Base-by-base conservation (phyloP, 2,888 invertebrate genomes). In the Meganola albula region DNA sequence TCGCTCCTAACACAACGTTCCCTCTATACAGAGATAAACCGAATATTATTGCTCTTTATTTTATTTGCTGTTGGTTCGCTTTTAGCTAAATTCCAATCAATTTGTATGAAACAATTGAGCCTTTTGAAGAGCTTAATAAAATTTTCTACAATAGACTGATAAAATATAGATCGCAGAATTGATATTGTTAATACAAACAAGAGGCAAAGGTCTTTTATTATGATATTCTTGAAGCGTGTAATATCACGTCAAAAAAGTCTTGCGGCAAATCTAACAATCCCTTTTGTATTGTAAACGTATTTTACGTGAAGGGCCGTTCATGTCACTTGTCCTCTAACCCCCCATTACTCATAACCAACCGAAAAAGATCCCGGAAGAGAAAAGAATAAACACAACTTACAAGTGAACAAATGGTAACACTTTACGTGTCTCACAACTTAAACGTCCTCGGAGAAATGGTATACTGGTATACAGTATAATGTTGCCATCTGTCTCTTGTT, bases 341-440 rank as follows among this genome's bases (percentile, higher is more conserved):
- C 37, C 66, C 72, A 77, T 79, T 68, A 73, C 71, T 79, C 78
- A 79, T 74, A 74, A 67, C 67, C 58, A 55, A 61, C 63, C 59
- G 49, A 70, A 72, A 74, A 65, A 63, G 64, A 70, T 55, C 56
- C 49, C 48, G 58, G 58, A 61, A 64, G 58, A 59, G 62, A 60
- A 58, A 69, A 70, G 63, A 75, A 75, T 74, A 78, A 73, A 75
- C 74, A 76, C 68, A 74, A 73, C 69, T 73, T 71, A 68, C 70
- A 69, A 61, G 48, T 56, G 68, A 74, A 78, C 71, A 78, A 78
- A 80, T 78, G 69, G 70, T 58, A 69, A 74, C 79, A 76, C 78
- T 79, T 72, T 78, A 75, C 70, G 74, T 72, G 72, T 69, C 71
- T 68, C 73, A 70, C 74, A 75, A 76, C 72, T 74, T 74, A 75